Evolutionary conservation across 2,797 vertebrate species (phyloP).

Genomic region (Cossypha polioptera): DNA sequence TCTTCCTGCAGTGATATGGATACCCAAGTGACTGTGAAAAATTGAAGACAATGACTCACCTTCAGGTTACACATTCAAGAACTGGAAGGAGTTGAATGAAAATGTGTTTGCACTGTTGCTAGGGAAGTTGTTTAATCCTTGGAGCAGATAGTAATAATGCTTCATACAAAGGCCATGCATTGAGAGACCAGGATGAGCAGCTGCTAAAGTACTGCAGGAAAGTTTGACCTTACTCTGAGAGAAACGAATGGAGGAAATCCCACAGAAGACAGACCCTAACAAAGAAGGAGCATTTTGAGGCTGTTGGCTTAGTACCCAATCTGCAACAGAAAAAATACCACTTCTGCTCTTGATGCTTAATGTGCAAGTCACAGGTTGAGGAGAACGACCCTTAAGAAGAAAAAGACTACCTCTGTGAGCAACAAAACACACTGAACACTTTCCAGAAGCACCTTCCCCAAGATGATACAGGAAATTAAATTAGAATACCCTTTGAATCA

Average conservation of each 20-base stretch:
- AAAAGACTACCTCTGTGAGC: not conserved
- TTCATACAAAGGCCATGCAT: not conserved
- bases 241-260: not conserved
- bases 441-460: not conserved
- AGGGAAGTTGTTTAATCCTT: not conserved
- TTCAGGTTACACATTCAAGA: not conserved
- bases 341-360: not conserved
- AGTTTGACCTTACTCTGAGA: not conserved
- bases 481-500: not conserved
- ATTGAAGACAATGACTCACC: not conserved
- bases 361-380: not conserved
- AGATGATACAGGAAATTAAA: not conserved
- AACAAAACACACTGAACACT: not conserved
- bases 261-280: not conserved
- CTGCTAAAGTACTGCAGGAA: not conserved
- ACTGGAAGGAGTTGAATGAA: not conserved
- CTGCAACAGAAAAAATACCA: not conserved
- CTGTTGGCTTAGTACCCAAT: not conserved
- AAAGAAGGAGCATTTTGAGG: not conserved
- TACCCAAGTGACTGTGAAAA: not conserved
- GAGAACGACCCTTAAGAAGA: not conserved
- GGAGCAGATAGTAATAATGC: not conserved
- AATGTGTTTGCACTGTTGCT: not conserved
- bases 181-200: not conserved
- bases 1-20: not conserved